Conservation (phyloP, 2,797 vertebrate genomes). For the Centropyge bicolor region DNA sequence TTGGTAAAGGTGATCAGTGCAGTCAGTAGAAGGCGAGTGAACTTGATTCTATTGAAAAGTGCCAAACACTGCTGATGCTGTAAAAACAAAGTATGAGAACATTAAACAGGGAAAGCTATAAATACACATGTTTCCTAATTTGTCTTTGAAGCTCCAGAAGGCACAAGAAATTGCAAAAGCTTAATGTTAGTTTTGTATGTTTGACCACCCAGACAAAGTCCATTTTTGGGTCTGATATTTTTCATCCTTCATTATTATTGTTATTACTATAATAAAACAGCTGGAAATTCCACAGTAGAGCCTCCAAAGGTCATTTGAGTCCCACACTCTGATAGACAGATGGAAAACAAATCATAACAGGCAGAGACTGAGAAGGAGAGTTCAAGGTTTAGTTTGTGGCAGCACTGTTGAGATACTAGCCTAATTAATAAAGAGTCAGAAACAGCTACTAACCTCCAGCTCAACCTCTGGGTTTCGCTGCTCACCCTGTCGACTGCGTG, state of each 20-base stretch:
- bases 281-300: constrained; percentile 42
- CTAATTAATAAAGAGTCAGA: neutral
- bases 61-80: constrained; percentile 98
- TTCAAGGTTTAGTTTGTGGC: constrained; percentile 4
- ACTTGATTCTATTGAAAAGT: constrained; percentile 98
- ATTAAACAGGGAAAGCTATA: constrained; percentile 36
- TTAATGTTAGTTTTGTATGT: constrained; percentile 27
- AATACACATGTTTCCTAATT: constrained; percentile 18
- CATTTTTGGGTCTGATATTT: constrained; percentile 20
- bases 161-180: constrained; percentile 5
- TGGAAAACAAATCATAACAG: constrained; percentile 10
- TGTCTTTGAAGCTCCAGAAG: constrained; percentile 17
- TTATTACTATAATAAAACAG: constrained; percentile 27
- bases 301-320: constrained; percentile 46
- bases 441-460: constrained; percentile 89
- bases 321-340: constrained; percentile 44
- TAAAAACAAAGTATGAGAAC: constrained; percentile 42
- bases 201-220: constrained; percentile 30
- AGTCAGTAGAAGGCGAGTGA: constrained; percentile 94
- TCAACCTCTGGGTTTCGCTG: constrained; percentile 97
- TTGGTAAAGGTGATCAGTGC: constrained; percentile 98
- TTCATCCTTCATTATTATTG: constrained; percentile 14
- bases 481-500: constrained; percentile 97
- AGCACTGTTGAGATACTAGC: neutral
- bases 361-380: neutral